A percentile compares a stretch with the other conserved stretches of the same genome.
Conservation (phyloP, 2,888 invertebrate species). For the Timandra comae region DNA sequence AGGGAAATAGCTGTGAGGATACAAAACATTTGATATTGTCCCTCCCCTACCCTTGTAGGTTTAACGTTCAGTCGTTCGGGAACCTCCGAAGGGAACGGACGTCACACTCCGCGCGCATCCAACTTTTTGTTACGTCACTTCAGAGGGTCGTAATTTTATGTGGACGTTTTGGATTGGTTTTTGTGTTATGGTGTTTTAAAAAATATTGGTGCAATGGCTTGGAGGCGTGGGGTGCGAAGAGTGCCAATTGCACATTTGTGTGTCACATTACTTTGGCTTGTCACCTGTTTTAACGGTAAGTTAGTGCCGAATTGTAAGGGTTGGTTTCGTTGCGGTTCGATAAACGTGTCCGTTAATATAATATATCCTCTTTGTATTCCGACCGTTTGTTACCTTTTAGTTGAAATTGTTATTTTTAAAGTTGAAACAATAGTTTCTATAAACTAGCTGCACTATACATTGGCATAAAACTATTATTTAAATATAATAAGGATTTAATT, state of each 20-base stretch:
- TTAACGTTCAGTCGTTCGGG: constrained; percentile 51
- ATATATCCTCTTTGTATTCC: constrained; percentile 9
- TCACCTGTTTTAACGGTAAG: constrained; percentile 68
- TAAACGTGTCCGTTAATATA: constrained; percentile 37
- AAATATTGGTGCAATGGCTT: constrained; percentile 64
- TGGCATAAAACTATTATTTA: too few species aligned
- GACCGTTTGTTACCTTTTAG: too few species aligned
- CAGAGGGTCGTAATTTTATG: constrained; percentile 38
- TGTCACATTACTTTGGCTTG: constrained; percentile 53
- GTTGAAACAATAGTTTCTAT: too few species aligned
- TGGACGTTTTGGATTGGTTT: constrained; percentile 24
- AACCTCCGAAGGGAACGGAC: constrained; percentile 40
- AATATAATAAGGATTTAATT: too few species aligned
- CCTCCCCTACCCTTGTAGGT: constrained; percentile 45
- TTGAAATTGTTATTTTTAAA: too few species aligned
- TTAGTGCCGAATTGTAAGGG: constrained; percentile 37
- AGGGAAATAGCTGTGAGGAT: constrained; percentile 58
- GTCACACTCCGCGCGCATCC: constrained; percentile 23
- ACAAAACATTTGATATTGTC: constrained; percentile 62
- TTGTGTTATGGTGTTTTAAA: constrained; percentile 60
- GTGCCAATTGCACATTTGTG: constrained; percentile 52
- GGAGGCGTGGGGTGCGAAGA: constrained; percentile 50
- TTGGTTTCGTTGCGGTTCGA: constrained; percentile 43
- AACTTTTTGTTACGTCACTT: constrained; percentile 67
- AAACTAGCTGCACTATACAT: too few species aligned